phyloP scores from a whole-genome alignment of 2,113 vertebrate genomes.

The Tinamus guttatus region DNA sequence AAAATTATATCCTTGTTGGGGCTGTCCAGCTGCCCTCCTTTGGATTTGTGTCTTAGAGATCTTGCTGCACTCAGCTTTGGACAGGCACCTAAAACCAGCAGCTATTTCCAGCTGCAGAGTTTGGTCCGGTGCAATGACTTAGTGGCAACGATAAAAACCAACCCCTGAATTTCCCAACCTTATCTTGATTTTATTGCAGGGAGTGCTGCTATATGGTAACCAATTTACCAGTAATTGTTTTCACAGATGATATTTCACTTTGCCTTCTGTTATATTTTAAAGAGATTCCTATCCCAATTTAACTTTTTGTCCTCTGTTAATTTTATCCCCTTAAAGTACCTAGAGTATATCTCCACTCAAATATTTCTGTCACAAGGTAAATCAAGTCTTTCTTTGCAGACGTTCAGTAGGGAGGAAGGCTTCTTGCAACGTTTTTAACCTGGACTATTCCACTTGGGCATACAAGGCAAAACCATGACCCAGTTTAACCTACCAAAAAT shows the following conservation, averaged over 20 bases:
- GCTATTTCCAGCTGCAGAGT: not conserved
- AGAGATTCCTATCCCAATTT: not conserved
- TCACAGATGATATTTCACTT: not conserved
- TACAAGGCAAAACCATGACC: not conserved
- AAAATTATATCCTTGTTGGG: not conserved
- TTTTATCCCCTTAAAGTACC: not conserved
- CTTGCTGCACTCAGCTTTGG: not conserved
- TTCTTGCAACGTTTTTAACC: not conserved
- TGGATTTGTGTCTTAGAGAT: not conserved
- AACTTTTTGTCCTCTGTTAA: not conserved
- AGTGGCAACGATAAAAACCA: not conserved
- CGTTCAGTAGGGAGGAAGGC: not conserved
- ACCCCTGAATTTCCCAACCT: not conserved
- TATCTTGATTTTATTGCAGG: not conserved
- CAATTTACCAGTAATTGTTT: not conserved
- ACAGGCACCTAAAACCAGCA: not conserved
- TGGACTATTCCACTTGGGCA: not conserved
- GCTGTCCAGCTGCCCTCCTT: not conserved
- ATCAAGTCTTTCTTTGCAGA: not conserved
- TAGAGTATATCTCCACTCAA: not conserved
- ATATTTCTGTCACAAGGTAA: not conserved
- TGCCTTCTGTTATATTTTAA: not conserved
- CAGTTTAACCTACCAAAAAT: not conserved
- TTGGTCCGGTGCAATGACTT: accelerated
- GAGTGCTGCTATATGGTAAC: not conserved